A percentile compares a stretch with the other conserved stretches of the same genome.
These are phyloP conservation scores for Loripinus fragilis DNA, from an alignment of 2,888 invertebrate genomes.

Conservation along the genomic window DNA sequence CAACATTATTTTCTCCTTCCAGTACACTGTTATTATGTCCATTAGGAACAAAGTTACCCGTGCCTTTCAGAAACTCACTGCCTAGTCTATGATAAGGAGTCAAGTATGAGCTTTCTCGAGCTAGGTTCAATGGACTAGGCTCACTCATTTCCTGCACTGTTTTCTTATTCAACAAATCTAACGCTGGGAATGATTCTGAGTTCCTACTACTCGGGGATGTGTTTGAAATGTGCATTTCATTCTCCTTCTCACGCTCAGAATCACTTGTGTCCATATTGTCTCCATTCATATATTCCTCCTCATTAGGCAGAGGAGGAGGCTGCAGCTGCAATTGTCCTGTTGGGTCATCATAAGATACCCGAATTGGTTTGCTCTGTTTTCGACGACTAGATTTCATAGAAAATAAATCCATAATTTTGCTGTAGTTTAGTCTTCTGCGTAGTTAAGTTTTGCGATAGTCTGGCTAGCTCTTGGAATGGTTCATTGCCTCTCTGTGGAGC, in stretches of 20 bases:
- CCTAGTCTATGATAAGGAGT: slow-evolving; percentile 90
- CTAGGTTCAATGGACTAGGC: slow-evolving; percentile 54
- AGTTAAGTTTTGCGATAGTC: not conserved
- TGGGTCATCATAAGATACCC: slow-evolving; percentile 67
- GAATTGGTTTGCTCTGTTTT: slow-evolving; percentile 80
- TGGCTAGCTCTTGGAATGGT: slow-evolving; percentile 10
- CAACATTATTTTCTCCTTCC: slow-evolving; percentile 57
- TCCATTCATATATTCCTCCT: slow-evolving; percentile 59
- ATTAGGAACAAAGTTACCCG: slow-evolving; percentile 65
- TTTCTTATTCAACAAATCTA: slow-evolving; percentile 48
- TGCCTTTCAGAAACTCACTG: slow-evolving; percentile 87
- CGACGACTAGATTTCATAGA: slow-evolving; percentile 77
- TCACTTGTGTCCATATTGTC: slow-evolving; percentile 56
- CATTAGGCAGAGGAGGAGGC: slow-evolving; percentile 29
- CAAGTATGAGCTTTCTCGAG: slow-evolving; percentile 68
- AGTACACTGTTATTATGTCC: slow-evolving; percentile 64
- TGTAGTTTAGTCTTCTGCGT: not conserved
- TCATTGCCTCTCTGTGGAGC: not conserved
- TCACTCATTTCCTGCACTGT: not conserved
- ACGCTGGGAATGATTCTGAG: slow-evolving; percentile 57
- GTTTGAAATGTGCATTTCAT: slow-evolving; percentile 64
- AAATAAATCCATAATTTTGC: slow-evolving; percentile 60
- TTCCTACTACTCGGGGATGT: slow-evolving; percentile 51
- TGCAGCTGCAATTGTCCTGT: slow-evolving; percentile 58
- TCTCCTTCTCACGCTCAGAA: slow-evolving; percentile 62